Percentiles rank a stretch among this genome's conserved stretches.
phyloP scores from a whole-genome alignment of 2,113 vertebrate genomes.

The Thermophis baileyi region DNA sequence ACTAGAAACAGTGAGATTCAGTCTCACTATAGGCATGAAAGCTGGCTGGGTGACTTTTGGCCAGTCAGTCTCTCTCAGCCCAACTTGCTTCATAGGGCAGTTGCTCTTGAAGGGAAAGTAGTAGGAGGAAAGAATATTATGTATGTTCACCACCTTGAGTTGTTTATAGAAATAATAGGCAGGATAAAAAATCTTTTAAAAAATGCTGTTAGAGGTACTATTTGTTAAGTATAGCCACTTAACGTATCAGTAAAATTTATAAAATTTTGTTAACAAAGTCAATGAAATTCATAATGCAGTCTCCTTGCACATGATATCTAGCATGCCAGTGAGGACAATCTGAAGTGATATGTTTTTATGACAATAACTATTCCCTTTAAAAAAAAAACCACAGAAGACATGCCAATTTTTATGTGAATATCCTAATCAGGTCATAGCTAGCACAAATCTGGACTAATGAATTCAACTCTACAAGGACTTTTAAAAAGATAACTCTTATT shows the following conservation, averaged over 20 bases:
- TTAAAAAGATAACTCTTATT: not conserved
- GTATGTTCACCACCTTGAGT: not conserved
- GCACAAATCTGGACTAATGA: not conserved
- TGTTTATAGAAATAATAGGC: not conserved
- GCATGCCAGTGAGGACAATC: fast-evolving
- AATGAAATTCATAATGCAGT: not conserved
- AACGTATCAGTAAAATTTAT: not conserved
- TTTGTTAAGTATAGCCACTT: conserved; percentile 31
- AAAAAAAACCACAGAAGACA: conserved; percentile 37
- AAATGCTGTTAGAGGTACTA: conserved; percentile 52
- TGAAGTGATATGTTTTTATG: not conserved
- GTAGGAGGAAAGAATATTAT: not conserved
- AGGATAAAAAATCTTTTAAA: not conserved
- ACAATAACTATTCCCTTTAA: conserved; percentile 16
- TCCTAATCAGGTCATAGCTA: not conserved
- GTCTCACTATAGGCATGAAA: not conserved
- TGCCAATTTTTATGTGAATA: conserved; percentile 32
- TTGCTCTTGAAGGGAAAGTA: not conserved
- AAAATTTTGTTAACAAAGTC: conserved; percentile 12
- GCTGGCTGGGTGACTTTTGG: not conserved
- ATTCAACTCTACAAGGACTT: not conserved
- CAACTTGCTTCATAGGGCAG: not conserved
- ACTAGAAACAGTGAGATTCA: not conserved
- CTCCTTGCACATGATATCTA: not conserved
- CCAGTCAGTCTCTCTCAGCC: not conserved